A percentile compares a stretch with the other conserved stretches of the same genome.
These are phyloP conservation scores for Gisinianus flammeolus DNA, from an alignment of 2,888 invertebrate genomes.

Conservation along the genomic window DNA sequence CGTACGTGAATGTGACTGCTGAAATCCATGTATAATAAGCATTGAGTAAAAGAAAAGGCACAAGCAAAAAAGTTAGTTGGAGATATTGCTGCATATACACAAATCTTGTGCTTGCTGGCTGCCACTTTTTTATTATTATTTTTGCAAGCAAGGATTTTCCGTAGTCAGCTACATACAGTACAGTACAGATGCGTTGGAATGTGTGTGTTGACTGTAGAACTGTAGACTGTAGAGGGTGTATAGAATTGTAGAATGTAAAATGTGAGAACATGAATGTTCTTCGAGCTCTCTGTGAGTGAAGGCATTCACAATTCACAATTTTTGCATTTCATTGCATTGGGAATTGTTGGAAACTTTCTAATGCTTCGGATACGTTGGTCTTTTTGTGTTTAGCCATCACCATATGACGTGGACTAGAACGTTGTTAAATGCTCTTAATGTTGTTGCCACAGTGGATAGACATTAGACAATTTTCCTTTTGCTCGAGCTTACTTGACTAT, in stretches of 20 bases:
- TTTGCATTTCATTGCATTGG: neutral
- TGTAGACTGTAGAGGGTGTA: neutral
- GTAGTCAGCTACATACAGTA: too few relatives aligned
- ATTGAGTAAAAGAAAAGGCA: too few relatives aligned
- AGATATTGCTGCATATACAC: too few relatives aligned
- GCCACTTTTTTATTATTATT: too few relatives aligned
- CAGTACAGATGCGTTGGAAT: neutral
- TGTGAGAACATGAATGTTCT: neutral
- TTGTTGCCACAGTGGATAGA: slow-evolving; percentile 6
- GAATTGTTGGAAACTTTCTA: slow-evolving; percentile 31
- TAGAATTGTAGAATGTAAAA: neutral
- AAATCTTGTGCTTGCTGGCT: too few relatives aligned
- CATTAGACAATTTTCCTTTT: neutral
- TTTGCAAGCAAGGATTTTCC: too few relatives aligned
- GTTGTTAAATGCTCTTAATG: slow-evolving; percentile 25
- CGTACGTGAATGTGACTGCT: neutral
- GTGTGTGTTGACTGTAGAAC: neutral
- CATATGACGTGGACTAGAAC: slow-evolving; percentile 32
- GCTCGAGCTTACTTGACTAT: too few relatives aligned
- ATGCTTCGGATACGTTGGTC: slow-evolving; percentile 9
- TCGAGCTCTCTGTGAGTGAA: neutral
- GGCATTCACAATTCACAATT: slow-evolving; percentile 14
- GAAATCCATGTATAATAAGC: too few relatives aligned
- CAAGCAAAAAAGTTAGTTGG: too few relatives aligned
- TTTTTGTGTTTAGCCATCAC: slow-evolving; percentile 4